Conservation (phyloP, 35 echinoderm and acorn worm species). For the Ophioderma brevispina region DNA sequence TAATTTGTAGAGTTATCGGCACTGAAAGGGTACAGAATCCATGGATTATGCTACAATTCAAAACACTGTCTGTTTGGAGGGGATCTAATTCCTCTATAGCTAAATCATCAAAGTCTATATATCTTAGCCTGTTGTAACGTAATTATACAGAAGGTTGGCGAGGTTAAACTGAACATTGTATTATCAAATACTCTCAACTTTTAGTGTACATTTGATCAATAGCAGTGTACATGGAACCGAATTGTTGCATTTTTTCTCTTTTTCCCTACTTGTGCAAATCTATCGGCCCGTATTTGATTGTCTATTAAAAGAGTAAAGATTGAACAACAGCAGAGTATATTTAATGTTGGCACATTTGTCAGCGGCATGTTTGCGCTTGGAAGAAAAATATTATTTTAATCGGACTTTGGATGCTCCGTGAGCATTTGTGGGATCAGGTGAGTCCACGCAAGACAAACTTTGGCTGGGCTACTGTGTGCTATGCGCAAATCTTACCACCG, state of each 20-base stretch:
- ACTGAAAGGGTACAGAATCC: background rate
- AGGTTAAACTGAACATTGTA: background rate
- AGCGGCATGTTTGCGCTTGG: background rate
- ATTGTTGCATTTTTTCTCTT: background rate
- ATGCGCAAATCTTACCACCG: too few relatives aligned
- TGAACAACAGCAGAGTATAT: background rate
- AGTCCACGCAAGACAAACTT: too few relatives aligned
- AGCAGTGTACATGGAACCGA: background rate
- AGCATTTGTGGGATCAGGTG: too few relatives aligned
- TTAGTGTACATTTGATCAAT: background rate
- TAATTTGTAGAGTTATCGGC: background rate
- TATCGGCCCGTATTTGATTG: background rate
- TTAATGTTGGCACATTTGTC: slow-evolving; percentile 2
- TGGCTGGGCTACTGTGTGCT: too few relatives aligned
- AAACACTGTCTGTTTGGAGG: background rate
- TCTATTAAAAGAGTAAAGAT: background rate
- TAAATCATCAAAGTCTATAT: background rate
- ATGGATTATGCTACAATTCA: background rate
- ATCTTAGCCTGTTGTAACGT: background rate
- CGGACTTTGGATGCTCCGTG: background rate
- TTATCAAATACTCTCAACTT: background rate
- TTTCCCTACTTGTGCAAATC: background rate
- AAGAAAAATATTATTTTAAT: background rate
- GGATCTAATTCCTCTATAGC: background rate
- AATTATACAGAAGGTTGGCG: background rate